Evolutionary conservation across 1,140 invertebrate genomes (phyloP).

Genomic region (Ostrea denselamellosa): DNA sequence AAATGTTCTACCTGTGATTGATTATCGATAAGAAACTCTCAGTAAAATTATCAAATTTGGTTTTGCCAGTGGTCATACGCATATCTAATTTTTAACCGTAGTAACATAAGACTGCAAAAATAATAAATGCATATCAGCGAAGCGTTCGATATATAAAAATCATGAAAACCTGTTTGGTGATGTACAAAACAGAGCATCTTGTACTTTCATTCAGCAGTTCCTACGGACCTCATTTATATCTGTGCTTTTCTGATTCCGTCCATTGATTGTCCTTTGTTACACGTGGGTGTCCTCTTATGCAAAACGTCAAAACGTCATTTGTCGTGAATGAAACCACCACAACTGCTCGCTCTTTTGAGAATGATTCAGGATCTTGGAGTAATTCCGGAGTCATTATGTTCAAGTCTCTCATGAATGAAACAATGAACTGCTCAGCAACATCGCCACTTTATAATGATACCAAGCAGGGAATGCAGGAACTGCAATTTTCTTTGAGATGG

Average conservation of each 20-base stretch:
- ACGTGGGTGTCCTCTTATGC: constrained; percentile 31
- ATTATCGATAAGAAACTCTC: constrained; percentile 23
- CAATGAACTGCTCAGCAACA: not conserved
- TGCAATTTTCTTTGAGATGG: constrained; percentile 42
- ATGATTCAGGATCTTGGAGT: constrained; percentile 18
- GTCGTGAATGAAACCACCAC: constrained; percentile 27
- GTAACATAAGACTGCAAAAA: not conserved
- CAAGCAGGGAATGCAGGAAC: constrained; percentile 6
- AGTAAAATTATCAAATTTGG: not conserved
- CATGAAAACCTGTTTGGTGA: not conserved
- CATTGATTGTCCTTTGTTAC: constrained; percentile 2
- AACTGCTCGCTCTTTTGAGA: constrained; percentile 9
- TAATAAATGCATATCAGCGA: not conserved
- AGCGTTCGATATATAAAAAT: not conserved
- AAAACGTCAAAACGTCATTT: constrained; percentile 36
- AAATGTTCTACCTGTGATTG: constrained; percentile 9
- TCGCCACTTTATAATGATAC: not conserved
- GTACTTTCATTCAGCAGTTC: not conserved
- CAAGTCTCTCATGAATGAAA: constrained; percentile 17
- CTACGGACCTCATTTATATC: constrained; percentile 13
- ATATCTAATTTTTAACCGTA: not conserved
- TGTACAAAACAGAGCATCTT: not conserved
- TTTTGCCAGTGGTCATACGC: not conserved
- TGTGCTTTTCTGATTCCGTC: not conserved
- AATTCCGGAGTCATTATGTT: constrained; percentile 25